Evolutionary conservation across 2,888 invertebrate species (phyloP).

Genomic region (Tachystola acroxantha): DNA sequence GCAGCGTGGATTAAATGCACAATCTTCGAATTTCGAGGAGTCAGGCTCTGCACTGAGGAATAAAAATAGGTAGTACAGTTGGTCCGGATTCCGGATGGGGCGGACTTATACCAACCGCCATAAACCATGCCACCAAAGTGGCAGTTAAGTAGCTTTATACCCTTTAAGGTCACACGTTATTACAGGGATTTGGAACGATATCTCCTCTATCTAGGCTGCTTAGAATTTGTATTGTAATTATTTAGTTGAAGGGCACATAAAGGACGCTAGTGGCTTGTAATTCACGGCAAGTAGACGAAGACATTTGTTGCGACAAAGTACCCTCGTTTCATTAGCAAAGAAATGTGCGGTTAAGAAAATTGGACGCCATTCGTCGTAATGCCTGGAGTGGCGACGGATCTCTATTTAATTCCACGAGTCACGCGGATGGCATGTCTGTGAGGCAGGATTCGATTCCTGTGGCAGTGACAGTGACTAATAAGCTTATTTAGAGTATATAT

Average conservation of each 20-base stretch:
- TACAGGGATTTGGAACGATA: too few relatives aligned
- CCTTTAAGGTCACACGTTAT: too few relatives aligned
- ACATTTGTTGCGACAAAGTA: conserved; percentile 37
- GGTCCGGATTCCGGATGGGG: too few relatives aligned
- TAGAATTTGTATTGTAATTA: conserved; percentile 2
- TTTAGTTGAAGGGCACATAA: conserved; percentile 3
- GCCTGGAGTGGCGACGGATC: conserved; percentile 22
- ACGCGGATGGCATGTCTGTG: conserved; percentile 17
- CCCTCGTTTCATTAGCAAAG: conserved; percentile 48
- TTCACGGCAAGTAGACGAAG: conserved; percentile 11
- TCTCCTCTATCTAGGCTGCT: background rate
- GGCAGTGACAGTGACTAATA: background rate
- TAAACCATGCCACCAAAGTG: too few relatives aligned
- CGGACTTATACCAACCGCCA: too few relatives aligned
- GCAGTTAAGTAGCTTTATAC: too few relatives aligned
- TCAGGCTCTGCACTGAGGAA: too few relatives aligned
- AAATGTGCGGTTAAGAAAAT: conserved; percentile 46
- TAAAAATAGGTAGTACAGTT: too few relatives aligned
- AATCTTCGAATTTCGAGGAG: too few relatives aligned
- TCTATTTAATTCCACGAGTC: conserved; percentile 36
- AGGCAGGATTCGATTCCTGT: conserved; percentile 1
- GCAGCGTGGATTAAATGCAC: too few relatives aligned
- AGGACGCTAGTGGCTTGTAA: conserved; percentile 6
- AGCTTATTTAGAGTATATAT: background rate
- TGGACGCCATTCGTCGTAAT: conserved; percentile 38